Conservation (phyloP, 2,888 invertebrate genomes). For the Ormyrus pomaceus region DNA sequence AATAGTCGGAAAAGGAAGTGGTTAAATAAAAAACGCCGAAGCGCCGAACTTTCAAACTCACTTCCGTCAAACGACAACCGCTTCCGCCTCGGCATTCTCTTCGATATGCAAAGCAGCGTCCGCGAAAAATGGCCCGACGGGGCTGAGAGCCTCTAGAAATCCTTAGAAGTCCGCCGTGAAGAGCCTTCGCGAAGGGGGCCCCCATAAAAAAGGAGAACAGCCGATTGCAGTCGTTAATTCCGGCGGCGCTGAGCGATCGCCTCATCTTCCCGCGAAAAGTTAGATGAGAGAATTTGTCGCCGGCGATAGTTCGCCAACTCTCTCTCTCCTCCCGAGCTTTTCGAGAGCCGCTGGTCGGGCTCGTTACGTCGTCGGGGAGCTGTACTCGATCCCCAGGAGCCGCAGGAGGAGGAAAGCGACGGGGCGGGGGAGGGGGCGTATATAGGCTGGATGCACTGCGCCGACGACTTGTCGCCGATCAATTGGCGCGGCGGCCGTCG, state of each 20-base stretch:
- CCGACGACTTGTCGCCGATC: too few species aligned
- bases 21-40: too few species aligned
- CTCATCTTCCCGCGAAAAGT: conserved; percentile 74
- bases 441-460: too few species aligned
- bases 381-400: conserved; percentile 29
- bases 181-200: not conserved
- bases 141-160: too few species aligned
- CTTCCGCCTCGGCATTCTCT: too few species aligned
- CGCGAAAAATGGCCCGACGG: too few species aligned
- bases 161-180: too few species aligned
- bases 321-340: not conserved
- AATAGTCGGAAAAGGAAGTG: too few species aligned
- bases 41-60: too few species aligned
- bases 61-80: too few species aligned
- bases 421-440: not conserved
- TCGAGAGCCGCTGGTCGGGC: not conserved
- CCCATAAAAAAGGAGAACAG: not conserved
- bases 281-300: conserved; percentile 75
- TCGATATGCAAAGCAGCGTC: too few species aligned
- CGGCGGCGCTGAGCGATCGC: conserved; percentile 71
- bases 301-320: conserved; percentile 72
- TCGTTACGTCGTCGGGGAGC: conserved; percentile 16
- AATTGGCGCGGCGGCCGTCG: too few species aligned
- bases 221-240: conserved; percentile 66
- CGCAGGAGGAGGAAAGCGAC: not conserved